Evolutionary conservation across 2,113 vertebrate genomes (phyloP), one percentile per base, ranked within the genome.

Genomic region (Irena cyanogastra): DNA sequence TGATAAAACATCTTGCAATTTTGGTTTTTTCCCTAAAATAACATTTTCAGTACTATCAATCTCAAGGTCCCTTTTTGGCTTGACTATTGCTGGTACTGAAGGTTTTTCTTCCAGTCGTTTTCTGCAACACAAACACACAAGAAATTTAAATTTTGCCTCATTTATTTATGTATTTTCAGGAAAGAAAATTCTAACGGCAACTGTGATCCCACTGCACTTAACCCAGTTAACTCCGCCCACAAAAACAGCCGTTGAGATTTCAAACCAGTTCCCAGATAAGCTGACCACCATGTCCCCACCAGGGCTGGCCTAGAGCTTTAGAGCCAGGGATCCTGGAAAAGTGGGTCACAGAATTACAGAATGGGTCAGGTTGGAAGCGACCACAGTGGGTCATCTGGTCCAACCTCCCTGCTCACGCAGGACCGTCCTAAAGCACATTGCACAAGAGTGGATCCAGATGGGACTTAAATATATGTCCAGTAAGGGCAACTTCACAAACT

Each of bases 1-100:
- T 7, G 98, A 82, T 24, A 98, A 37, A 28, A 97, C 65, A 1
- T 98, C 95, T 33, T 99, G 99, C n/a, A 98, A 66, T 68, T 98
- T 99, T 6, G 97, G 71, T 35, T 98, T 99, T 95, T 99, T 99
- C 61, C 94, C 98, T 49, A 98, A 98, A 88, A 97, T 54, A 3
- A 96, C 89, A 72, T 98, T 98, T 59, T 99, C 98, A 16, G 96
- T 93, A 24, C 87, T 95, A 30, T 98, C 97, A 6, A 94, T 70
- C 37, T 99, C 98, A 14, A 63, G 44, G 18, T 98, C 98, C 77
- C 98, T 98, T 93, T 99, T 99, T 18, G 20, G 35, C 68, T 95
- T 97, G 5, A 76, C 94, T 50, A 83, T 28, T 15, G 80, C 87
- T 28, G 96, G 95, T 37, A 96, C 94, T 22, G 95, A 90, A 33